These are phyloP conservation scores for Uloborus diversus DNA, from an alignment of 1,140 invertebrate species.

Conservation along the genomic window DNA sequence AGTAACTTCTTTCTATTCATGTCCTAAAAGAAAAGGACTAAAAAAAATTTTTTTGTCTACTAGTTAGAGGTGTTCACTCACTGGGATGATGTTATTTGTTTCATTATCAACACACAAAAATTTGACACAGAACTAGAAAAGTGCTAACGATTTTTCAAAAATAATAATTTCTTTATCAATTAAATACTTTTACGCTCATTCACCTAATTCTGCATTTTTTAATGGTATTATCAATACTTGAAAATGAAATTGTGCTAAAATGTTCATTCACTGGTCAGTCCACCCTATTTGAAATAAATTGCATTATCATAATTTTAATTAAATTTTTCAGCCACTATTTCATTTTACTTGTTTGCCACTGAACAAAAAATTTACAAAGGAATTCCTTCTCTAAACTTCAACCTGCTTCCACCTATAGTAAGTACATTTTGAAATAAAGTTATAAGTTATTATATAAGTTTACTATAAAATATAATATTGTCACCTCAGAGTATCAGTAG, in stretches of 20 bases:
- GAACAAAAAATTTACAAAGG: conserved; percentile 49
- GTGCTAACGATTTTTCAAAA: background rate
- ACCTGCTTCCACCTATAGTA: conserved; percentile 68
- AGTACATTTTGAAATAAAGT: conserved; percentile 1
- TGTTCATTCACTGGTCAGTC: no score
- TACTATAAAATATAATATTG: background rate
- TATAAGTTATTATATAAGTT: background rate
- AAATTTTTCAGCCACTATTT: conserved; percentile 21
- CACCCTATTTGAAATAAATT: no score
- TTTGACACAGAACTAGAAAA: background rate
- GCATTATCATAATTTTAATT: no score
- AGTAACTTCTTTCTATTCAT: no score
- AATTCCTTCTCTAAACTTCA: conserved; percentile 70
- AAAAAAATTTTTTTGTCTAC: no score
- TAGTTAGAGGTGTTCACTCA: no score
- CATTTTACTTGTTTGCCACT: conserved; percentile 24
- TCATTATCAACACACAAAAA: background rate
- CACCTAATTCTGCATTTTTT: background rate
- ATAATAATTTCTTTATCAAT: background rate
- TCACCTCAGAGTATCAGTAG: background rate
- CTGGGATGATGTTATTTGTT: no score
- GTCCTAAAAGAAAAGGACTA: no score
- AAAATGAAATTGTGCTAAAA: no score
- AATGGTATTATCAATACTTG: conserved; percentile 52
- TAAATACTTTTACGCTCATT: background rate